Percentiles rank a stretch among this genome's conserved stretches.
These are phyloP conservation scores for Carassius carassius DNA, from an alignment of 2,113 vertebrate species.

Conservation along the genomic window DNA sequence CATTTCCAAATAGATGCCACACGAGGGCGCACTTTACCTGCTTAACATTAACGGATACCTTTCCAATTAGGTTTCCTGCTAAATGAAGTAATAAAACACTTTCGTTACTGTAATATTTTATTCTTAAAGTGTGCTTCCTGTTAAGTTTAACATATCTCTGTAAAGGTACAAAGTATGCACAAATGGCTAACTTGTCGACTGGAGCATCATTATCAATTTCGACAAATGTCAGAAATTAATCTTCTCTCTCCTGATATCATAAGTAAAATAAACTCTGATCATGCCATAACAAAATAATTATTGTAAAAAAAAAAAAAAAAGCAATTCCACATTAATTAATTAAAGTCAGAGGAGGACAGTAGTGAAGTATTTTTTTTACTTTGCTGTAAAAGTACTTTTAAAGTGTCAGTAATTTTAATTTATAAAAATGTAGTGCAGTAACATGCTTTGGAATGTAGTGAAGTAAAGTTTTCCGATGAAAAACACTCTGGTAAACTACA, in stretches of 20 bases:
- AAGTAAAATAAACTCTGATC: background rate
- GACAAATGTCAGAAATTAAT: background rate
- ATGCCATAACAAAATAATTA: background rate
- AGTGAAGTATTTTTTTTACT: too few species aligned
- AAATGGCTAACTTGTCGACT: too few species aligned
- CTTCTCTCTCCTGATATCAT: background rate
- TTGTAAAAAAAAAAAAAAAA: background rate
- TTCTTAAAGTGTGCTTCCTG: background rate
- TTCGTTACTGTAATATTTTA: background rate
- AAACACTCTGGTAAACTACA: too few species aligned
- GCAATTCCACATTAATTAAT: background rate
- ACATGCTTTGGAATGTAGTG: too few species aligned
- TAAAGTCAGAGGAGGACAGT: background rate
- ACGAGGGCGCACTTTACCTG: slow-evolving; percentile 22
- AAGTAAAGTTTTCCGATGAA: too few species aligned
- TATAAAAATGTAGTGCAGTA: too few species aligned
- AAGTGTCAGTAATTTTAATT: too few species aligned
- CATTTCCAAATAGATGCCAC: background rate
- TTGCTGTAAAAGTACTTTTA: too few species aligned
- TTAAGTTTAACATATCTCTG: too few species aligned
- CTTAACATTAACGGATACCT: background rate
- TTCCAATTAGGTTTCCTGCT: background rate
- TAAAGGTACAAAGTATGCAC: too few species aligned
- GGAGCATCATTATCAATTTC: background rate
- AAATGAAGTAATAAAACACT: background rate